Percentiles rank a stretch among this genome's conserved stretches.
Evolutionary conservation across 2,113 vertebrate genomes (phyloP).

Genomic region (Halichoerus grypus): DNA sequence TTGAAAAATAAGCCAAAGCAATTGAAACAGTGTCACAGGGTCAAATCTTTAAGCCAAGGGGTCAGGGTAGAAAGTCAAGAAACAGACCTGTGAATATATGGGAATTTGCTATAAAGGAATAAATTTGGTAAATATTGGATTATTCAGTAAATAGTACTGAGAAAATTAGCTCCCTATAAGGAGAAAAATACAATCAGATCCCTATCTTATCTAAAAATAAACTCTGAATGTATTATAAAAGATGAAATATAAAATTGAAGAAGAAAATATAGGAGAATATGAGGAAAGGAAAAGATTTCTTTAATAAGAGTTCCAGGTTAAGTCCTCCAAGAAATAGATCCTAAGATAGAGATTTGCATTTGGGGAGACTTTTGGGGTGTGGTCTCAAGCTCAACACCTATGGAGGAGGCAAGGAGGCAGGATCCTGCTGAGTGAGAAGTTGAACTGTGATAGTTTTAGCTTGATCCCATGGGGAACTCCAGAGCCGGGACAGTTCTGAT

Average conservation of each 20-base stretch:
- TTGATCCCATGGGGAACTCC: not conserved
- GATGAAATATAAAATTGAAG: not conserved
- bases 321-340: not conserved
- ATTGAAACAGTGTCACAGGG: not conserved
- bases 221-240: not conserved
- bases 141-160: not conserved
- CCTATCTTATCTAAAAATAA: not conserved
- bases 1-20: constrained; percentile 21
- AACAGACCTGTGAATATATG: not conserved
- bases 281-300: not conserved
- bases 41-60: constrained; percentile 8
- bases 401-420: too few relatives aligned
- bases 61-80: not conserved
- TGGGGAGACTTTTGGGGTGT: not conserved
- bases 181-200: not conserved
- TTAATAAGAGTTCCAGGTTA: not conserved
- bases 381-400: not conserved
- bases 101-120: not conserved
- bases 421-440: not conserved
- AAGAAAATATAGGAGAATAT: not conserved
- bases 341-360: not conserved
- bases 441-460: not conserved
- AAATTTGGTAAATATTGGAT: not conserved
- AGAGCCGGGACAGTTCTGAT: not conserved
- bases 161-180: not conserved